Conservation (phyloP, 2,888 invertebrate genomes). For the Rotaria sp. region DNA sequence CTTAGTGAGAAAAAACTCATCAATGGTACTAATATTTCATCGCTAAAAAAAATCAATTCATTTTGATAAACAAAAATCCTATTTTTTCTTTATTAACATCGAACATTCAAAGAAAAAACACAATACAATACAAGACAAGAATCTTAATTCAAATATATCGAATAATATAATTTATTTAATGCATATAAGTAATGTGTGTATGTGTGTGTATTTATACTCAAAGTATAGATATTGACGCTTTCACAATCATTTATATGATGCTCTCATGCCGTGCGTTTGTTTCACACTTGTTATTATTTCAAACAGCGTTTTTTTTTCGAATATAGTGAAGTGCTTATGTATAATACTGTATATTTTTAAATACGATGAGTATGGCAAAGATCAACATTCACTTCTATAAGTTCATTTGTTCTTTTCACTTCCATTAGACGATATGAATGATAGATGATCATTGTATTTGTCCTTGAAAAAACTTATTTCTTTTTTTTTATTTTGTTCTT, state of each 20-base stretch:
- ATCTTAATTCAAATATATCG: too few species aligned
- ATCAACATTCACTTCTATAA: background rate
- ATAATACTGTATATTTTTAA: slow-evolving; percentile 1
- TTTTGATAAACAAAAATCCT: too few species aligned
- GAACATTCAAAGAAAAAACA: too few species aligned
- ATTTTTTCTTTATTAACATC: too few species aligned
- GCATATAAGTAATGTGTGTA: background rate
- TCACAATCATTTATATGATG: background rate
- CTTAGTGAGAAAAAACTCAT: too few species aligned
- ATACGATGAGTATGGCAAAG: background rate
- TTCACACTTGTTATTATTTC: slow-evolving; percentile 19
- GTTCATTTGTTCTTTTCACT: background rate
- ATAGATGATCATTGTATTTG: background rate
- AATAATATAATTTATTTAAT: background rate
- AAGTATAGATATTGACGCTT: background rate
- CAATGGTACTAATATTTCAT: too few species aligned
- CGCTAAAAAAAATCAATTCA: too few species aligned
- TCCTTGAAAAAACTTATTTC: background rate
- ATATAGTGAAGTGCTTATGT: slow-evolving; percentile 9
- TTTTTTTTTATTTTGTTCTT: background rate
- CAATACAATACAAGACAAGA: too few species aligned
- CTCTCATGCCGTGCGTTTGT: background rate
- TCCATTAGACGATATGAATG: background rate
- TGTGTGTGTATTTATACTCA: background rate
- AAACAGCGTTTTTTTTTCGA: background rate